Evolutionary conservation across 2,113 vertebrate genomes (phyloP).

Genomic region (Pseudopipra pipra): DNA sequence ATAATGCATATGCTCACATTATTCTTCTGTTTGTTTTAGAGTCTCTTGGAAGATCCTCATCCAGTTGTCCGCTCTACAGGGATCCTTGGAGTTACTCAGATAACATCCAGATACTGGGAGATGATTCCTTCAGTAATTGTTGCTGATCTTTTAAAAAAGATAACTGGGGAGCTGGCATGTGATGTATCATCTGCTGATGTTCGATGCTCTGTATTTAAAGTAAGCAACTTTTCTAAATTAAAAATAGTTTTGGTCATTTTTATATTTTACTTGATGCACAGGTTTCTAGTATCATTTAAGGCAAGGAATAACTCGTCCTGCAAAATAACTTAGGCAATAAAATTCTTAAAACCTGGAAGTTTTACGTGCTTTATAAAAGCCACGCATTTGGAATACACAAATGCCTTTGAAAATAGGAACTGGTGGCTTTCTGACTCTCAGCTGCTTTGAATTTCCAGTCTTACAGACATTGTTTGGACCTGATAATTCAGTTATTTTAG

Average conservation of each 20-base stretch:
- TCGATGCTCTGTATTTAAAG: constrained; percentile 93
- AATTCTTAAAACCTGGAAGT: background rate
- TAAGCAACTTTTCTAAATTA: constrained; percentile 28
- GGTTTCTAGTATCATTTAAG: background rate
- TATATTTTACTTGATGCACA: background rate
- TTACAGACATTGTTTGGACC: background rate
- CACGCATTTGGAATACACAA: background rate
- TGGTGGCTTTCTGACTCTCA: background rate
- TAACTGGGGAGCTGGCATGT: constrained; percentile 78
- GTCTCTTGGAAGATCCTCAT: constrained; percentile 87
- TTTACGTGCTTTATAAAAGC: background rate
- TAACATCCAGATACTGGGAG: constrained; percentile 91
- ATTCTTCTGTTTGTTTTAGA: constrained; percentile 67
- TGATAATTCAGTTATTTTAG: background rate
- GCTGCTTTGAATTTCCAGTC: background rate
- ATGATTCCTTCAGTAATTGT: constrained; percentile 86
- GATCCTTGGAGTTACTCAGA: constrained; percentile 87
- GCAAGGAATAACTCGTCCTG: background rate
- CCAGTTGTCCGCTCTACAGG: constrained; percentile 88
- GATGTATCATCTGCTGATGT: constrained; percentile 89
- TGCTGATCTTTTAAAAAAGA: constrained; percentile 86
- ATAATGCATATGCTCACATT: background rate
- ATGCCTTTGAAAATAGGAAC: background rate
- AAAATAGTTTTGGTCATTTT: background rate
- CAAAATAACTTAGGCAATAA: background rate